A percentile compares a stretch with the other conserved stretches of the same genome.
Evolutionary conservation across 2,888 invertebrate genomes (phyloP).

Genomic region (Vesta saturnalis): DNA sequence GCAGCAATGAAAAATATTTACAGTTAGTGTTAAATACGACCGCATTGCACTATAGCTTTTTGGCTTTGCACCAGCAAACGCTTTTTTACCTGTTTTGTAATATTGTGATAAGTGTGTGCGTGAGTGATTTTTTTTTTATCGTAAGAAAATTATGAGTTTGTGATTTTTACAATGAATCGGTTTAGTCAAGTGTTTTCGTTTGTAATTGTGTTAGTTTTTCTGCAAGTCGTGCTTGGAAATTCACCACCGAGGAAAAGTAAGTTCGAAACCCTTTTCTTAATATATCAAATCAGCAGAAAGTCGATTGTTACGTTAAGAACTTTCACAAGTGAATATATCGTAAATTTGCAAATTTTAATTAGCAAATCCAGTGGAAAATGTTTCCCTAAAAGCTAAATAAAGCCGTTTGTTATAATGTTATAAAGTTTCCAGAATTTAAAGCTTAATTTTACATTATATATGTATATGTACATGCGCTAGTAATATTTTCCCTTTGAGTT

Average conservation of each 20-base stretch:
- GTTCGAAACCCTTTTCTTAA: conserved; percentile 7
- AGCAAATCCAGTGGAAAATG: neutral
- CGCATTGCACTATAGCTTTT: conserved; percentile 20
- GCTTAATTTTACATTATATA: neutral
- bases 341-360: neutral
- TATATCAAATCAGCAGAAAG: no score
- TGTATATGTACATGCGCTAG: neutral
- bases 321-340: no score
- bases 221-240: conserved; percentile 27
- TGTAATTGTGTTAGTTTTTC: conserved; percentile 20
- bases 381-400: neutral
- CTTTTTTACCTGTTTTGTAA: neutral
- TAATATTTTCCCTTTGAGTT: conserved; percentile 3
- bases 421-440: neutral
- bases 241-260: conserved; percentile 49
- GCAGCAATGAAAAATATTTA: conserved; percentile 15
- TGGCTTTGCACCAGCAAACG: neutral
- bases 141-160: conserved; percentile 14
- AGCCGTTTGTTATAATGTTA: neutral
- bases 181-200: conserved; percentile 19
- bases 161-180: conserved; percentile 24
- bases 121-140: conserved; percentile 18
- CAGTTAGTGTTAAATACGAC: conserved; percentile 8
- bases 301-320: no score
- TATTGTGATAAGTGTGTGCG: conserved; percentile 16